Base-by-base conservation (phyloP, 2,888 invertebrate genomes). In the Panzeria rudis region DNA sequence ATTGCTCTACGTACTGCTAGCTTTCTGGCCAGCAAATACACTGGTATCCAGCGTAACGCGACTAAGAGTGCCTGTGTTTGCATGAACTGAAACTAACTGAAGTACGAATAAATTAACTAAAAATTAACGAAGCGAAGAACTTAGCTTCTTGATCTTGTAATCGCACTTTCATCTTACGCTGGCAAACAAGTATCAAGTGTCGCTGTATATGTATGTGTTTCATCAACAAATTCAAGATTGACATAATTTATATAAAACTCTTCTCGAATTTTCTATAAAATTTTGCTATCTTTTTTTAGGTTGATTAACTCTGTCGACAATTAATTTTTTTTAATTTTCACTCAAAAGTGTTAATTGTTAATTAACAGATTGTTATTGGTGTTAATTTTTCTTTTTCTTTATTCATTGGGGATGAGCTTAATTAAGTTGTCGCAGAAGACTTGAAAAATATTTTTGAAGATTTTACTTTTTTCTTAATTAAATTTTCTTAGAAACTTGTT, bases 261-360 rank as follows among this genome's bases (percentile, higher is more conserved):
- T 23, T 50, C 9, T 11, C 41, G 8, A 38, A 38, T n/a, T 47
- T n/a, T 50, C 9, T 11, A 47, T 7, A 47, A 2, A 20, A 8
- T 50, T 23, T 17, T 8, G 2, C 7, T 17, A 5, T 17, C 15
- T 41, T 41, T 41, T 47, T 47, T 47, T 47, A 50, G 20, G 9
- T 50, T 50, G 9, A 17, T 35, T 23, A 35, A 7, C 41, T 64
- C 13, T 5, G n/a, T 52, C 20, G 1, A 25, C 35, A 62, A 29
- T 62, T 73, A 38, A 73, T 62, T 25, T 52, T 62, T 25, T 62
- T 62, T 17, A 61, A 50, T 76, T 44, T 64, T 44, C 44, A 54
- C 64, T 44, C 38, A 9, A 44, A 44, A 23, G 56, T 56, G 56
- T 56, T 77, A 77, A 56, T 77, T 59, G 23, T 13, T 68, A 47